These are phyloP conservation scores for Malthinus seriepunctatus DNA, from an alignment of 2,888 invertebrate genomes.

Conservation along the genomic window DNA sequence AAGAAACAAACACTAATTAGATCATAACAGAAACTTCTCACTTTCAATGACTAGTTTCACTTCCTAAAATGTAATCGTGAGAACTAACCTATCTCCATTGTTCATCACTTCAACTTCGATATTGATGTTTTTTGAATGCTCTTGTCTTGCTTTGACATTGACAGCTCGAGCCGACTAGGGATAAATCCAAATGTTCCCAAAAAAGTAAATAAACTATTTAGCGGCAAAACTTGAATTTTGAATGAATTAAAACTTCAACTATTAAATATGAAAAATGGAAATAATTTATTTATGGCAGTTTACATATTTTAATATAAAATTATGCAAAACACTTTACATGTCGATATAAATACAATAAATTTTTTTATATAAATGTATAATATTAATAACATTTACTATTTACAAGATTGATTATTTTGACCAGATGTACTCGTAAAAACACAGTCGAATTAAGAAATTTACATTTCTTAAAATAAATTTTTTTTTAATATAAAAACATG, in stretches of 20 bases:
- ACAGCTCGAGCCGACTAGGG: not conserved
- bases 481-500: not conserved
- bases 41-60: constrained; percentile 13
- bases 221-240: too few relatives aligned
- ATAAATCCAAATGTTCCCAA: too few relatives aligned
- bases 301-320: constrained; percentile 50
- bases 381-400: constrained; percentile 51
- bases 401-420: constrained; percentile 50
- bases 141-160: constrained; percentile 13
- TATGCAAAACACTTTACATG: constrained; percentile 49
- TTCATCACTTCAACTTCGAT: constrained; percentile 30
- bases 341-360: constrained; percentile 46
- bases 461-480: constrained; percentile 25
- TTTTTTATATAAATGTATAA: constrained; percentile 43
- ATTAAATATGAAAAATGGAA: constrained; percentile 16
- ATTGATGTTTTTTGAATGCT: constrained; percentile 34
- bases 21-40: constrained; percentile 5
- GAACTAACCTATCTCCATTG: constrained; percentile 45
- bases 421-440: constrained; percentile 54
- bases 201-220: too few relatives aligned
- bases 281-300: constrained; percentile 44
- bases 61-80: constrained; percentile 25
- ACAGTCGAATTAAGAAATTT: constrained; percentile 43
- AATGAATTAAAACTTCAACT: too few relatives aligned
- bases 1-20: constrained; percentile 3